phyloP scores from a whole-genome alignment of 2,113 vertebrate species.

The Hemibagrus wyckioides region DNA sequence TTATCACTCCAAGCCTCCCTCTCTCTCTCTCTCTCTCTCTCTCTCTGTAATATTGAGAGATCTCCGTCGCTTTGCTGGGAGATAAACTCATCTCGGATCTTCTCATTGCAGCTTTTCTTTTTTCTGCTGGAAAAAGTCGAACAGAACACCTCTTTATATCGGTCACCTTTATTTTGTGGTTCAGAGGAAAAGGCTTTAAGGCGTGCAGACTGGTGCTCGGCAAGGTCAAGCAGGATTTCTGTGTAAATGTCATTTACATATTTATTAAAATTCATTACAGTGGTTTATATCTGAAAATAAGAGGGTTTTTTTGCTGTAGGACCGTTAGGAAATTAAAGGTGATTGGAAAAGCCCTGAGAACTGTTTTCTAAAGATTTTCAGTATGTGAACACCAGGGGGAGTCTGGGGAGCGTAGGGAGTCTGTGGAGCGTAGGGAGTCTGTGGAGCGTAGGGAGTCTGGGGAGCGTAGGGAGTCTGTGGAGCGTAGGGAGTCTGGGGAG shows the following conservation, averaged over 20 bases:
- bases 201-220: background rate
- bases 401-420: background rate
- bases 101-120: background rate
- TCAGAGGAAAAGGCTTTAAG: no score
- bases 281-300: no score
- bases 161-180: background rate
- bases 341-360: background rate
- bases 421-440: background rate
- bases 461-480: no score
- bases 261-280: background rate
- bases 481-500: no score
- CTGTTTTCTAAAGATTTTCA: background rate
- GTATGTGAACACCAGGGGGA: background rate
- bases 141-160: background rate
- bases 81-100: background rate
- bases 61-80: background rate
- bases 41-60: conserved; percentile 1
- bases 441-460: no score
- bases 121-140: background rate
- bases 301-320: no score
- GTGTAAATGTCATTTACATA: background rate
- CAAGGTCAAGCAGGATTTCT: background rate
- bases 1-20: background rate
- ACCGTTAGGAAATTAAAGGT: background rate
- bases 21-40: background rate